phyloP scores from a whole-genome alignment of 2,113 vertebrate genomes.

The Psettodes erumei region DNA sequence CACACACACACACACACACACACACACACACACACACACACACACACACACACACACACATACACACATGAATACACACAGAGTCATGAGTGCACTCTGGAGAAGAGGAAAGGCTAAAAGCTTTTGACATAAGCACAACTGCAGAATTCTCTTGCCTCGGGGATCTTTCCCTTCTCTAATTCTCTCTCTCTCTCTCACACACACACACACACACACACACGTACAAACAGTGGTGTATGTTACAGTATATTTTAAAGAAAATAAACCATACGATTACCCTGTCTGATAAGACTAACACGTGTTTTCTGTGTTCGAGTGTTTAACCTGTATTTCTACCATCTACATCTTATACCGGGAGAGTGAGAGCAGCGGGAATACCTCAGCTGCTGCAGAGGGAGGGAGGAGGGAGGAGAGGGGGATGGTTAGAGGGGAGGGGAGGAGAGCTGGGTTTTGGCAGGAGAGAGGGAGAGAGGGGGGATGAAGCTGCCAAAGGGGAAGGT shows the following conservation, averaged over 20 bases:
- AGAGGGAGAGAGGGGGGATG: conserved; percentile 49
- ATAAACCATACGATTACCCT: neutral
- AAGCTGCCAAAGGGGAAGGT: conserved; percentile 66
- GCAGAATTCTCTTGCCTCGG: conserved; percentile 29
- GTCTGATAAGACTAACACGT: neutral
- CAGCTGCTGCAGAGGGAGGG: conserved; percentile 62
- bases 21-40: conserved; percentile 8
- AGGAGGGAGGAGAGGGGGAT: conserved; percentile 45
- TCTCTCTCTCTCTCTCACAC: conserved; percentile 1
- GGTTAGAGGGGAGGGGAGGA: conserved; percentile 24
- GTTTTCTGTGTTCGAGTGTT: neutral
- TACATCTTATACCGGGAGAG: conserved; percentile 32
- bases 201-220: conserved; percentile 1
- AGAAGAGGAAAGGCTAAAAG: conserved; percentile 40
- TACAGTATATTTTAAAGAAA: conserved; percentile 1
- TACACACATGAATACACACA: too few relatives aligned
- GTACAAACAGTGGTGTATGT: neutral
- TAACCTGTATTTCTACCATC: conserved; percentile 29
- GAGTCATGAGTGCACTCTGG: conserved; percentile 17
- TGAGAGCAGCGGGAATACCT: conserved; percentile 51
- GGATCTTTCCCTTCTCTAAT: conserved; percentile 4
- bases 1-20: conserved; percentile 1
- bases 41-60: neutral
- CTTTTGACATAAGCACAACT: conserved; percentile 39
- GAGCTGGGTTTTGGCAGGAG: conserved; percentile 42